Base-by-base conservation (phyloP, 2,888 invertebrate species). In the Steinernema carpocapsae region DNA sequence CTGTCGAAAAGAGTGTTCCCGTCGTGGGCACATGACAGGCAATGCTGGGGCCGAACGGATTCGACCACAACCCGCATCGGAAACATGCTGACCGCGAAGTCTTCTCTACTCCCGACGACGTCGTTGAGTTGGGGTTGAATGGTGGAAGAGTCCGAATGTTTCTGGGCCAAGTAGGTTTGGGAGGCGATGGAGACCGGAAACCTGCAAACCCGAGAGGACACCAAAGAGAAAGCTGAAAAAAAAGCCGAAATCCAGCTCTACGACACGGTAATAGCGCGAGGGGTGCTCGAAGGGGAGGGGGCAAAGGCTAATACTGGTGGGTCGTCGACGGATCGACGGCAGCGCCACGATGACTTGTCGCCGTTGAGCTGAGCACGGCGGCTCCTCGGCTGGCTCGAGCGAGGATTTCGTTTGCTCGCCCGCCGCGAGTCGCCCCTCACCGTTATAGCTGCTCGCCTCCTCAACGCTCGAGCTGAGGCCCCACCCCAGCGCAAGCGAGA, bases 51-150 rank as follows among this genome's bases (percentile, higher is more conserved):
- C 26, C 84, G 79, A 56, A 86, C 86, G 32, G 84, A 79, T 90
- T 97, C 96, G 74, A 97, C 94, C 77, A 97, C 92, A 88, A 97
- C 97, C 89, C 96, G 95, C 70, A 97, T 93, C 71, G 96, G 96
- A 73, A 87, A 87, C 87, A 87, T 87, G 51, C 42, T 29, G 64
- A 32, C 26, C 14, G 22, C 56, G 26, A 56, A 26, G 6, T 56
- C 56, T 22, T 22, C 22, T 24, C 56, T 56, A 37, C 37, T 37
- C 17, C 19, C 48, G 24, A 4, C 56, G 56, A 56, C 4, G 24
- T 56, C 56, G 48, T 48, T 48, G 4, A 48, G 48, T 48, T 48
- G 17, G 48, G 48, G 48, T n/a, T 48, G 48, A 48, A 48, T 48
- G 48, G 48, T 48, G 48, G 10, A 37, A 37, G 37, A 37, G 37